phyloP scores from a whole-genome alignment of 2,888 invertebrate genomes.

The Leucophenga maculata region DNA sequence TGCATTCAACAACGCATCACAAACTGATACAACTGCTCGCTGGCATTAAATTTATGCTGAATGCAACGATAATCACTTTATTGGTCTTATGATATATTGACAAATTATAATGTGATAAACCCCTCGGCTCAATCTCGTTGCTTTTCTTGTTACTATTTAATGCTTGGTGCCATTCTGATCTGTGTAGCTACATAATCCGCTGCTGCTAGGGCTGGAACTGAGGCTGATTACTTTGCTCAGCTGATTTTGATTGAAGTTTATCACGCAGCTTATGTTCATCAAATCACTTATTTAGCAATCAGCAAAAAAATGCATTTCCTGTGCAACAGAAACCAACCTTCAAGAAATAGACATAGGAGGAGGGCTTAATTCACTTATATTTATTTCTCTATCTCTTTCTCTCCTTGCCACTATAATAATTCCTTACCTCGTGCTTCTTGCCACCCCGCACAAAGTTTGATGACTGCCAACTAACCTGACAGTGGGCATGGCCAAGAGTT shows the following conservation, averaged over 20 bases:
- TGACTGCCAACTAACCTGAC: constrained; percentile 19
- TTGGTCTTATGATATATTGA: constrained; percentile 61
- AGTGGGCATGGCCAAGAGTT: constrained; percentile 53
- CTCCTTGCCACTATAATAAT: too few relatives aligned
- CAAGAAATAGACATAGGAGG: not conserved
- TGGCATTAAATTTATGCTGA: too few relatives aligned
- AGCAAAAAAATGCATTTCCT: constrained; percentile 40
- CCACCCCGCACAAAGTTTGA: not conserved
- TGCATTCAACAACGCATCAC: too few relatives aligned
- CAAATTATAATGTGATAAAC: constrained; percentile 56
- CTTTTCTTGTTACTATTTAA: not conserved
- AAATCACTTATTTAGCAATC: constrained; percentile 63
- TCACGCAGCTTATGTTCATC: constrained; percentile 51
- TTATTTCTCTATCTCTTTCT: not conserved
- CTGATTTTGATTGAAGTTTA: constrained; percentile 54
- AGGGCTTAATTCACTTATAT: not conserved
- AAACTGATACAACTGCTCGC: too few relatives aligned
- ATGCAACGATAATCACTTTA: constrained; percentile 53
- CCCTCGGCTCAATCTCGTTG: not conserved
- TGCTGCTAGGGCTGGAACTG: too few relatives aligned
- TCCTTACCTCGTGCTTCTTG: not conserved
- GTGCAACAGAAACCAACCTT: not conserved
- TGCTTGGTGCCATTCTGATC: not conserved
- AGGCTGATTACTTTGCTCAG: constrained; percentile 13
- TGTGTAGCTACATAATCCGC: not conserved